These are phyloP conservation scores for Epinephelus awoara DNA, from an alignment of 2,797 vertebrate species.

Conservation along the genomic window DNA sequence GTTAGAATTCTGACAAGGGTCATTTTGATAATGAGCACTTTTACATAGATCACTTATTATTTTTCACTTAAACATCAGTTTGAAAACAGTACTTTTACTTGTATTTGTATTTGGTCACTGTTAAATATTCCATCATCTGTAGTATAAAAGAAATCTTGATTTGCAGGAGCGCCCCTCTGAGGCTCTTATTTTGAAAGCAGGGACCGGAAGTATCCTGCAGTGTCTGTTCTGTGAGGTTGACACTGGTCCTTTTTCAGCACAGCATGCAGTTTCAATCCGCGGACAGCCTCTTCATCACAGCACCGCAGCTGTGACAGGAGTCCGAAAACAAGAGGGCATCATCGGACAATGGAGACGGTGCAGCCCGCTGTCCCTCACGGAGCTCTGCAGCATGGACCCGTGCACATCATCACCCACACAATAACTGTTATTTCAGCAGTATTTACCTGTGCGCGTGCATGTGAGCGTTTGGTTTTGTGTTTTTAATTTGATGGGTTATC, in stretches of 20 bases:
- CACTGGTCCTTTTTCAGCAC: conserved; percentile 31
- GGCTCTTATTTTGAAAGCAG: conserved; percentile 54
- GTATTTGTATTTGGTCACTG: neutral
- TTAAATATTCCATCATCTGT: neutral
- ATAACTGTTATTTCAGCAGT: neutral
- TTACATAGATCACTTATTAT: too few relatives aligned
- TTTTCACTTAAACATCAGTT: too few relatives aligned
- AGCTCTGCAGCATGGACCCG: neutral
- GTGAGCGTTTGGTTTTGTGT: neutral
- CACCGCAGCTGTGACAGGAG: neutral
- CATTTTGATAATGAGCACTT: too few relatives aligned
- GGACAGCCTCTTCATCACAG: conserved; percentile 40
- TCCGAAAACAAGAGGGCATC: neutral
- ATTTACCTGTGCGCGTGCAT: conserved; percentile 20
- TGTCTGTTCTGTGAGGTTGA: neutral
- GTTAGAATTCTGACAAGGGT: too few relatives aligned
- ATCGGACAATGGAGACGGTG: neutral
- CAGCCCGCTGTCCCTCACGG: neutral
- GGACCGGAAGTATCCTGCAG: neutral
- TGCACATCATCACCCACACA: neutral
- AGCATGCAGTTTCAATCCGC: conserved; percentile 41
- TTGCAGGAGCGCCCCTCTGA: neutral
- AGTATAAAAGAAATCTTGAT: too few relatives aligned
- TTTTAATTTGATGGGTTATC: neutral
- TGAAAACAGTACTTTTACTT: neutral